Percentiles rank a stretch among this genome's conserved stretches.
phyloP scores from a whole-genome alignment of 2,797 vertebrate species.

The Enteromius thamalakanensis region DNA sequence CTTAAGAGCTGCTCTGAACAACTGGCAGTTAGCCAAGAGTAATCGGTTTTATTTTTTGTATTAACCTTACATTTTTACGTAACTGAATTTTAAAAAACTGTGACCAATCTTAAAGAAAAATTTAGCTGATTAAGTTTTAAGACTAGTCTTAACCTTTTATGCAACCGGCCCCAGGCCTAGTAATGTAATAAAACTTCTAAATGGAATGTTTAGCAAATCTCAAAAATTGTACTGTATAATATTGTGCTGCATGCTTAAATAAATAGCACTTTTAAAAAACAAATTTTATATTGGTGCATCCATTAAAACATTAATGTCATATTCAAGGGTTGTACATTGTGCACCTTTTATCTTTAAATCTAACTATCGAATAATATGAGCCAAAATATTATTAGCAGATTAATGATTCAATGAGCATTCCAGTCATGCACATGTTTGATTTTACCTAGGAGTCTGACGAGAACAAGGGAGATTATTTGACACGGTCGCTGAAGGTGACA shows the following conservation, averaged over 20 bases:
- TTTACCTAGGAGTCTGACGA: conserved; percentile 84
- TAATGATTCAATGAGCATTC: not conserved
- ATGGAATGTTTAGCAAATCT: not conserved
- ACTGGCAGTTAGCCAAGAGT: too few relatives aligned
- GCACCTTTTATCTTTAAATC: not conserved
- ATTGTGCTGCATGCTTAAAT: not conserved
- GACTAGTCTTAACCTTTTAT: too few relatives aligned
- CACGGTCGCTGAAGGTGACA: conserved; percentile 81
- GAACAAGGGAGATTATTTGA: conserved; percentile 85
- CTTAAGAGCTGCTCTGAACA: too few relatives aligned
- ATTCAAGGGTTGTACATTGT: not conserved
- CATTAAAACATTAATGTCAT: not conserved
- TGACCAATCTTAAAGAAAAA: too few relatives aligned
- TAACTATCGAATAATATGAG: not conserved
- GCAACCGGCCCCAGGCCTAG: too few relatives aligned
- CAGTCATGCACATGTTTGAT: not conserved
- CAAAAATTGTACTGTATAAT: not conserved
- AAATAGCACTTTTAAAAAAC: not conserved
- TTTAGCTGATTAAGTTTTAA: too few relatives aligned
- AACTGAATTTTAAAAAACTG: too few relatives aligned
- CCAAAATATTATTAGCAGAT: not conserved
- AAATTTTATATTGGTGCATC: not conserved
- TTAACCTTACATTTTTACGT: too few relatives aligned
- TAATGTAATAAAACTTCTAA: not conserved
- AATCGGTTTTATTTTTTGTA: too few relatives aligned